Evolutionary conservation across 2,888 invertebrate genomes (phyloP).

Genomic region (Entomobrya multifasciata): DNA sequence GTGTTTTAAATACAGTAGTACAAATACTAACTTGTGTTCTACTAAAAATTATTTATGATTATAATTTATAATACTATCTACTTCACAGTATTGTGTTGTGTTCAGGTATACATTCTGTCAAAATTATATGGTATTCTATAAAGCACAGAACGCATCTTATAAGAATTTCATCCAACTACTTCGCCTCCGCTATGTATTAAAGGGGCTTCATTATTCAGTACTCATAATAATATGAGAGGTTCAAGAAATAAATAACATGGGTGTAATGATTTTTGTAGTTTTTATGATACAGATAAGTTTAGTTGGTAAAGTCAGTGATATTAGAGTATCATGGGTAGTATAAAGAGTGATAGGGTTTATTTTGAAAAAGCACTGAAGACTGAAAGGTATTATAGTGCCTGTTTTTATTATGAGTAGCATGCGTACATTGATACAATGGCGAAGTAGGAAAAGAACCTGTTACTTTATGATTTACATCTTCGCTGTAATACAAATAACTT

Average conservation of each 20-base stretch:
- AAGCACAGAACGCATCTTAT: background rate
- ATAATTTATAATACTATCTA: no score
- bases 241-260: slow-evolving; percentile 18
- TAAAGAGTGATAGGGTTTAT: no score
- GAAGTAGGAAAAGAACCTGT: no score
- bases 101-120: background rate
- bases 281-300: slow-evolving; percentile 27
- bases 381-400: no score
- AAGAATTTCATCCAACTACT: slow-evolving; percentile 13
- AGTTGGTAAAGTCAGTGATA: background rate
- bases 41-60: no score
- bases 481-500: no score
- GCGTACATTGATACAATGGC: no score
- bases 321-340: no score
- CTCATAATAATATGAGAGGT: slow-evolving; percentile 29
- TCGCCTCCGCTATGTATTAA: background rate
- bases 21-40: no score
- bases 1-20: background rate
- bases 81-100: background rate
- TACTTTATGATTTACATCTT: no score
- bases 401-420: no score
- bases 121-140: background rate
- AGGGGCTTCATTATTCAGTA: slow-evolving; percentile 36
- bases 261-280: slow-evolving; percentile 21
- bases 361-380: no score